A percentile compares a stretch with the other conserved stretches of the same genome.
phyloP scores from a whole-genome alignment of 2,113 vertebrate species.

The human region GRCh38 chr6:107416001-107416500 shows the following conservation, averaged over 20 bases:
- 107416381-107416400: conserved; percentile 72
- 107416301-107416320: conserved; percentile 63
- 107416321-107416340: conserved; percentile 67
- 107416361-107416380: conserved; percentile 65
- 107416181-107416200: neutral
- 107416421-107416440: conserved; percentile 74
- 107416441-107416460: conserved; percentile 73
- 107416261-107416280: neutral
- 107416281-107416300: conserved; percentile 64
- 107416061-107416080: neutral
- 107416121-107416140: neutral
- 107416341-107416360: conserved; percentile 61
- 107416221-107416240: conserved; percentile 21
- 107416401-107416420: conserved; percentile 76
- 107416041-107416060: conserved; percentile 45
- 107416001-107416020: neutral
- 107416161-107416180: conserved; percentile 30
- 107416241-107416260: conserved; percentile 19
- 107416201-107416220: conserved; percentile 39
- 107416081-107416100: conserved; percentile 37
- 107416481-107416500: conserved; percentile 79
- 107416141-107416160: neutral
- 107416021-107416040: conserved; percentile 9
- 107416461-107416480: conserved; percentile 77
- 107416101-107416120: neutral